Evolutionary conservation across 2,888 invertebrate genomes (phyloP), one percentile per base, ranked within the genome.

Genomic region (Drosophila austrosaltans): DNA sequence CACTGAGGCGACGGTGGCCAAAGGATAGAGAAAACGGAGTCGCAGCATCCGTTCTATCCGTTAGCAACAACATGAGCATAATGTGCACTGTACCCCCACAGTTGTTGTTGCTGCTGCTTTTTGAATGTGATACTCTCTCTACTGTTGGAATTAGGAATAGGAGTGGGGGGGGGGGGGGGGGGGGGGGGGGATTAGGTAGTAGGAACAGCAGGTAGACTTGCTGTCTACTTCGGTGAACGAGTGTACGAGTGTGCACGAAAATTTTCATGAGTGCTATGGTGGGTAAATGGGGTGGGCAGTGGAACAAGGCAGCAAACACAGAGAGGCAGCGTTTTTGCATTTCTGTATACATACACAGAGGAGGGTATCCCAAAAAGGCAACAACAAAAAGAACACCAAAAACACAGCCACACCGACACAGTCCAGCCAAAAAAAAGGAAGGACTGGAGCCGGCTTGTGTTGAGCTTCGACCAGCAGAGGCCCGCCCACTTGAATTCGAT

Each of bases 271-370:
- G 75, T 66, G 72, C 75, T 72, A 63, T 62, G 40, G 60, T 28
- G 53, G 61, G 58, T 54, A 30, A 42, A 39, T 53, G 58, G 42
- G 40, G 67, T 16, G 22, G 57, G 28, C 53, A 56, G 57, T 75
- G 66, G 54, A 60, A 59, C 74, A 65, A 69, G 72, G 74, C 79
- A 79, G 73, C 56, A 85, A 82, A 86, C 73, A 73, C 81, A 77
- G 63, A 77, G 80, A 81, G 87, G 84, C 89, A 48, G 78, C 89
- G 83, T 82, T 83, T 83, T 89, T 83, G 84, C 85, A 89, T 87
- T 89, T 68, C 68, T 84, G 87, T 84, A 87, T 88, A 85, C 80
- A 87, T 76, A 86, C 88, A 87, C 82, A 85, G 64, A 65, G 25
- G 25, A 48, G n/a, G 53, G 54, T 58, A 69, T 65, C 76, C 66